Evolutionary conservation across 2,888 invertebrate species (phyloP).

Genomic region (Cantharis rufa): DNA sequence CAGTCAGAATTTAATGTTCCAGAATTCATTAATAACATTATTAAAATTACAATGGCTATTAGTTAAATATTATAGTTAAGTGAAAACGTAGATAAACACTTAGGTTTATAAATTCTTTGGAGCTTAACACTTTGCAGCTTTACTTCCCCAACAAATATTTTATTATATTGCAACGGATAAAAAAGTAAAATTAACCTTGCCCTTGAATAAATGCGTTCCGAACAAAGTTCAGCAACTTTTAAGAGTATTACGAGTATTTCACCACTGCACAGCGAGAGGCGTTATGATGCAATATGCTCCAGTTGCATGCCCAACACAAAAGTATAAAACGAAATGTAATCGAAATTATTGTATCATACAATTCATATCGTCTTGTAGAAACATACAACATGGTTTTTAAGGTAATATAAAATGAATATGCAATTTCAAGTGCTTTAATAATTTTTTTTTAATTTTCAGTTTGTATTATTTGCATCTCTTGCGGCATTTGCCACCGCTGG

Average conservation of each 20-base stretch:
- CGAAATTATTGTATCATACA: constrained; percentile 5
- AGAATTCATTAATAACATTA: background rate
- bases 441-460: constrained; percentile 24
- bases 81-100: background rate
- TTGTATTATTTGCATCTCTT: constrained; percentile 31
- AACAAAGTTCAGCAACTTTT: constrained; percentile 1
- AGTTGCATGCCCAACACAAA: background rate
- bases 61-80: background rate
- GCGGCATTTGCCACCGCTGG: constrained; percentile 35
- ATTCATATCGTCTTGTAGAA: background rate
- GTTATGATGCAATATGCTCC: background rate
- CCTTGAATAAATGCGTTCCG: background rate
- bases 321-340: constrained; percentile 9
- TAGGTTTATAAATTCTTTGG: background rate
- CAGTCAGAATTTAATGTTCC: background rate
- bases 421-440: constrained; percentile 32
- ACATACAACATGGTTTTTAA: constrained; percentile 23
- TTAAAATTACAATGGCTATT: background rate
- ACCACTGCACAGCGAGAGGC: background rate
- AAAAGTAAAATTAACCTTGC: background rate
- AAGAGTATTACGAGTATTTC: background rate
- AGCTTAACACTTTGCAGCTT: background rate
- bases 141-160: background rate
- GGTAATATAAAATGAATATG: constrained; percentile 6
- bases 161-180: background rate